phyloP scores from a whole-genome alignment of 1,140 invertebrate species.

The Hyposmocoma kahamanoa region DNA sequence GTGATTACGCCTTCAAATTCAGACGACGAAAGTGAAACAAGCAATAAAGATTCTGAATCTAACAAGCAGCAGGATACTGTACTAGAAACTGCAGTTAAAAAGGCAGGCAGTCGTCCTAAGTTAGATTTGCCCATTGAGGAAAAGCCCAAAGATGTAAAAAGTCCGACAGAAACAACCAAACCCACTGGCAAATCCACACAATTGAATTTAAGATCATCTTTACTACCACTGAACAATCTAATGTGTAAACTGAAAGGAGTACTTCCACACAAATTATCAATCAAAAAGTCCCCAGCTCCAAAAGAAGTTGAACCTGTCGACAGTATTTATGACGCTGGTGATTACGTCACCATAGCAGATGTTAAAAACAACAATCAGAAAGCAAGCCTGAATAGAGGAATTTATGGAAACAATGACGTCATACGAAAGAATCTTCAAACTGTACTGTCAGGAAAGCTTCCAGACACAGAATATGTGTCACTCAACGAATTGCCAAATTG shows the following conservation, averaged over 20 bases:
- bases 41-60: conserved; percentile 39
- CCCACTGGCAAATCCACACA: conserved; percentile 41
- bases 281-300: conserved; percentile 65
- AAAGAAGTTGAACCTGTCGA: conserved; percentile 66
- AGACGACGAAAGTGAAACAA: conserved; percentile 83
- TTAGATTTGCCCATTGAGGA: conserved; percentile 62
- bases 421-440: conserved; percentile 74
- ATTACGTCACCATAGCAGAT: conserved; percentile 90
- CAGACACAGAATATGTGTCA: conserved; percentile 85
- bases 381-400: conserved; percentile 62
- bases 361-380: conserved; percentile 84
- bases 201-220: conserved; percentile 57
- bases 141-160: conserved; percentile 39
- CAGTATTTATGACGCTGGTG: conserved; percentile 77
- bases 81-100: conserved; percentile 23
- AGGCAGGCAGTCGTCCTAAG: conserved; percentile 50
- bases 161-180: conserved; percentile 40
- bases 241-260: conserved; percentile 79
- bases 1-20: conserved; percentile 91
- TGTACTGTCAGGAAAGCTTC: conserved; percentile 72
- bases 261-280: conserved; percentile 70
- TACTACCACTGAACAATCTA: conserved; percentile 76
- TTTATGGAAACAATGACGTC: conserved; percentile 75
- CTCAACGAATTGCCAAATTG: conserved; percentile 84
- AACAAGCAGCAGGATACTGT: conserved; percentile 22